These are phyloP conservation scores for Enteromius radiatus DNA, from an alignment of 2,797 vertebrate genomes.

Conservation along the genomic window DNA sequence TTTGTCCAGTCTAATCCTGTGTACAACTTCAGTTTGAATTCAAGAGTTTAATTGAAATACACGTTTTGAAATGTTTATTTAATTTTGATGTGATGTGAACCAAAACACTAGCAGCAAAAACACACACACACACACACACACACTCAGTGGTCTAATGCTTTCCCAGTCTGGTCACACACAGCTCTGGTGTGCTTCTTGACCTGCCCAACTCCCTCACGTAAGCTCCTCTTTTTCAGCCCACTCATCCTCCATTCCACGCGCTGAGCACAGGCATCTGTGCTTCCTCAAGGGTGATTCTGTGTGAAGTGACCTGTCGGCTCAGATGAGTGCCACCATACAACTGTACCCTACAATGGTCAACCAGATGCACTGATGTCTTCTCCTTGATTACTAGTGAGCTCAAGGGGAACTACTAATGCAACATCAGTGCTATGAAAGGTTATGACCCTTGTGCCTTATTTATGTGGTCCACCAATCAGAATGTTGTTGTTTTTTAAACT, in stretches of 20 bases:
- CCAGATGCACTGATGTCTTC: constrained; percentile 42
- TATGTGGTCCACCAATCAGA: not conserved
- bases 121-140: constrained; percentile 45
- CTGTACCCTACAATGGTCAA: constrained; percentile 52
- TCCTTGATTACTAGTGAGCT: constrained; percentile 40
- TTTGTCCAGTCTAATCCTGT: too few relatives aligned
- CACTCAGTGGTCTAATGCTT: not conserved
- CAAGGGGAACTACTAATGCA: not conserved
- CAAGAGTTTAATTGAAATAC: too few relatives aligned
- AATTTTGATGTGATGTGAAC: not conserved
- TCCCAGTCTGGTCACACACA: not conserved
- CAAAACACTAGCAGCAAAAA: constrained; percentile 45
- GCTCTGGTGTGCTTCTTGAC: not conserved
- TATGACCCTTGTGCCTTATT: not conserved
- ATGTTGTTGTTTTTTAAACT: not conserved
- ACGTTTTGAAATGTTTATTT: too few relatives aligned
- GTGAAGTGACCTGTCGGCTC: constrained; percentile 71
- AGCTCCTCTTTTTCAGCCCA: constrained; percentile 76
- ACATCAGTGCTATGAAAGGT: not conserved
- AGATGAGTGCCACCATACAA: constrained; percentile 10
- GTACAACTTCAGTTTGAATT: too few relatives aligned
- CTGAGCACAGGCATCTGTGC: constrained; percentile 72
- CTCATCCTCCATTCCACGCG: constrained; percentile 41
- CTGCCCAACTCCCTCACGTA: constrained; percentile 62
- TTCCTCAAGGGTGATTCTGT: constrained; percentile 71